Conservation (phyloP, 2,113 vertebrate species). For the Azemiops feae region DNA sequence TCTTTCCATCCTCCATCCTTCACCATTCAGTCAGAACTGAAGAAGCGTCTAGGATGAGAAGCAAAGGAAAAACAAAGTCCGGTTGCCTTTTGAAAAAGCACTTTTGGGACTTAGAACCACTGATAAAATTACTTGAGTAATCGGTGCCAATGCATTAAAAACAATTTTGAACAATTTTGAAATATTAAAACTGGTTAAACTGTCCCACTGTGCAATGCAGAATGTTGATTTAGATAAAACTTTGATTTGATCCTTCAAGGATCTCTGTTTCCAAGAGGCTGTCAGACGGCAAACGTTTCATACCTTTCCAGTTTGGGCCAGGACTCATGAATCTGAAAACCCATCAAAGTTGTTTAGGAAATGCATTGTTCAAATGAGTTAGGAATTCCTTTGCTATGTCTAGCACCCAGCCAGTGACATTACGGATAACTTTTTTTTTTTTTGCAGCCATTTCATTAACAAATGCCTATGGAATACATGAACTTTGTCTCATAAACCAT, state of each 20-base stretch:
- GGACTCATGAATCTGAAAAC: background rate
- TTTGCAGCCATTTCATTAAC: slow-evolving; percentile 35
- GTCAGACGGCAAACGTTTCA: background rate
- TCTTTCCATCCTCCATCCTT: background rate
- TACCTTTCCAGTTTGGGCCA: background rate
- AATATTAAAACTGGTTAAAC: background rate
- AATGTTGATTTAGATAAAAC: background rate
- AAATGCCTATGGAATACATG: slow-evolving; percentile 15
- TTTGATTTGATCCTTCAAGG: background rate
- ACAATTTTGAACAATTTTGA: background rate
- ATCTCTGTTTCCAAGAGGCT: background rate
- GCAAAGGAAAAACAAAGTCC: background rate
- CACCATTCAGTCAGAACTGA: background rate
- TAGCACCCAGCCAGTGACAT: slow-evolving; percentile 33
- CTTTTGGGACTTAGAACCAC: background rate
- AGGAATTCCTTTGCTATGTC: slow-evolving; percentile 43
- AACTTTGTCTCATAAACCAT: slow-evolving; percentile 3
- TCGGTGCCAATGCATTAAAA: background rate
- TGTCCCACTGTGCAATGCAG: background rate
- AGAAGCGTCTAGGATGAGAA: background rate
- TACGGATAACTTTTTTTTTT: slow-evolving; percentile 3
- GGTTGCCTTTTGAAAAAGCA: background rate
- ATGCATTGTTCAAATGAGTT: background rate
- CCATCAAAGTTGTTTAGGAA: slow-evolving; percentile 5
- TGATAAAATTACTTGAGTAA: background rate